Base-by-base conservation (phyloP, 2,888 invertebrate genomes). In the Polia nebulosa region DNA sequence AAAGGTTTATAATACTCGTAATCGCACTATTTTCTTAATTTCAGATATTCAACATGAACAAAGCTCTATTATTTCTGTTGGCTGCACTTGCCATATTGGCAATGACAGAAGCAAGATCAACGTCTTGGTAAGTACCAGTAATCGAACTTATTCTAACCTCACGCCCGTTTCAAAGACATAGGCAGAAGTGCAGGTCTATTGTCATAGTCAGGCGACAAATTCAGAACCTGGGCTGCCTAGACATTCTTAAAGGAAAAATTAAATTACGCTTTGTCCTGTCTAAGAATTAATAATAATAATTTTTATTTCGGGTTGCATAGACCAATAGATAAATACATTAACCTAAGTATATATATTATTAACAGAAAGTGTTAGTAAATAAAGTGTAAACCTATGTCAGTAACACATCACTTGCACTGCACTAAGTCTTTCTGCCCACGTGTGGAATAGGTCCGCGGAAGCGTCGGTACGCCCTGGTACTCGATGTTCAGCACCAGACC, bases 41-140 rank as follows among this genome's bases (percentile, higher is more conserved):
- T 44, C 63, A 81, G 0, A 65, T 7, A 52, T 20, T n/a, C 53
- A 76, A 53, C 60, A 89, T 92, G 89, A 90, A 90, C 70, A 90
- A 89, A 60, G 65, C 70, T 20, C 39, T 90, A 11, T 51, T 92
- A 11, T 13, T 88, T 29, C 72, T 87, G 3, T 58, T 91, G 41
- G 78, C 80, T 3, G 53, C 85, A 6, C 34, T 87, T 11, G 81
- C 86, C 11, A 53, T 88, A 7, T 8, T 87, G 20, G 86, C 85
- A 3, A 63, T 88, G 32, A 67, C 78, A 5, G 90, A 90, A 66
- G 86, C 85, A 1, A 89, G 82, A 74, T 74, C 89, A 13, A 25
- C 32, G 20, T 32, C 64, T 39, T 84, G 84, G 83, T 83, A 47
- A 84, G 84, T 56, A 15, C 13, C 15, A 34, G 34, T 41, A 3